Percentiles rank a stretch among this genome's conserved stretches.
Conservation (phyloP, 2,797 vertebrate genomes). For the Macroramphosus scolopax region DNA sequence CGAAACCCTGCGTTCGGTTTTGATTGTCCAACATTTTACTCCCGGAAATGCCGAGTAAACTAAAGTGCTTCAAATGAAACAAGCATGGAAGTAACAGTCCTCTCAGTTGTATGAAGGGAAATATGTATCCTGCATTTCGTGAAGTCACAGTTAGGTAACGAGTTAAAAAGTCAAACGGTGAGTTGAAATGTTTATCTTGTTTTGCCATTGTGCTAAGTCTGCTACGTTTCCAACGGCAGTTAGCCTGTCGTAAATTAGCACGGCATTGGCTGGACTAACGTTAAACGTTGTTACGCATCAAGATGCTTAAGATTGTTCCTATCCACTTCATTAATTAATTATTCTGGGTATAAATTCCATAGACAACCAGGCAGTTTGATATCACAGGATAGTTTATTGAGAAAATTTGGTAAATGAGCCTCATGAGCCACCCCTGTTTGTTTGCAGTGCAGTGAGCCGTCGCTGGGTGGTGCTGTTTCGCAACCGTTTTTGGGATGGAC, state of each 20-base stretch:
- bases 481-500: constrained; percentile 24
- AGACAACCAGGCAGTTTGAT: no score
- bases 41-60: no score
- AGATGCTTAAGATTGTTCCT: neutral
- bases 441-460: neutral
- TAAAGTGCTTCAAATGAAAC: constrained; percentile 19
- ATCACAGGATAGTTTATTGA: no score
- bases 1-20: constrained; percentile 10
- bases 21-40: constrained; percentile 52
- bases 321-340: neutral
- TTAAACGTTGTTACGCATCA: constrained; percentile 8
- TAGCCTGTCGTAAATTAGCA: constrained; percentile 3
- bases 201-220: no score
- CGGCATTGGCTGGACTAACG: neutral
- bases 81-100: neutral
- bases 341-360: no score
- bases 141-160: no score
- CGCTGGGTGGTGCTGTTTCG: constrained; percentile 28
- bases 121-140: no score
- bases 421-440: neutral
- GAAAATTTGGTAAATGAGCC: neutral
- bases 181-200: no score
- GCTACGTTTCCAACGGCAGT: no score
- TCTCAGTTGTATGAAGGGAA: neutral
- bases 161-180: no score